Conservation (phyloP, 2,113 vertebrate species). For the Oreochromis aureus region DNA sequence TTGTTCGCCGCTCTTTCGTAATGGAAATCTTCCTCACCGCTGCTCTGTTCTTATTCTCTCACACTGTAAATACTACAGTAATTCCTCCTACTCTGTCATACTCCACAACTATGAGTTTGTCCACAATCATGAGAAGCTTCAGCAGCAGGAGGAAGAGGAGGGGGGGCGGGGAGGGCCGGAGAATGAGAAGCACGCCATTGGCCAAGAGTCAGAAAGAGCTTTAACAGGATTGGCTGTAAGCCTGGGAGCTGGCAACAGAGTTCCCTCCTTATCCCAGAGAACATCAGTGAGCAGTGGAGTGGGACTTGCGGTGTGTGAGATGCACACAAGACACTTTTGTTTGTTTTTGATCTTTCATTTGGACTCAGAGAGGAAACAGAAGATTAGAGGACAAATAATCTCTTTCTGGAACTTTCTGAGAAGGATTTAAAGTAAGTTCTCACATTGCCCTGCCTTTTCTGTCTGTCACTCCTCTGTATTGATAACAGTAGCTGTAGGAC, state of each 20-base stretch:
- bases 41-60: neutral
- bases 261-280: conserved; percentile 65
- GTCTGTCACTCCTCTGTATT: neutral
- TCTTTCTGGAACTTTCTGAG: conserved; percentile 35
- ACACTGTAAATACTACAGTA: conserved; percentile 11
- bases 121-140: conserved; percentile 53
- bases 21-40: conserved; percentile 8
- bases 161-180: conserved; percentile 4
- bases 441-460: neutral
- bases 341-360: conserved; percentile 54
- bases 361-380: conserved; percentile 21
- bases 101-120: neutral
- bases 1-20: neutral
- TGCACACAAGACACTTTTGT: conserved; percentile 51
- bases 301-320: conserved; percentile 58
- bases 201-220: conserved; percentile 51
- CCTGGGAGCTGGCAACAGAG: conserved; percentile 53
- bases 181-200: conserved; percentile 41
- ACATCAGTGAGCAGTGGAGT: conserved; percentile 57
- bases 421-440: conserved; percentile 66
- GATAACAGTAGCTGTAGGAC: neutral
- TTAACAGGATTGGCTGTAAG: conserved; percentile 54
- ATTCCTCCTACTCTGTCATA: neutral
- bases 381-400: conserved; percentile 7
- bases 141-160: neutral